These are phyloP conservation scores for Stenoptilia bipunctidactyla DNA, from an alignment of 2,888 invertebrate genomes.

Conservation along the genomic window DNA sequence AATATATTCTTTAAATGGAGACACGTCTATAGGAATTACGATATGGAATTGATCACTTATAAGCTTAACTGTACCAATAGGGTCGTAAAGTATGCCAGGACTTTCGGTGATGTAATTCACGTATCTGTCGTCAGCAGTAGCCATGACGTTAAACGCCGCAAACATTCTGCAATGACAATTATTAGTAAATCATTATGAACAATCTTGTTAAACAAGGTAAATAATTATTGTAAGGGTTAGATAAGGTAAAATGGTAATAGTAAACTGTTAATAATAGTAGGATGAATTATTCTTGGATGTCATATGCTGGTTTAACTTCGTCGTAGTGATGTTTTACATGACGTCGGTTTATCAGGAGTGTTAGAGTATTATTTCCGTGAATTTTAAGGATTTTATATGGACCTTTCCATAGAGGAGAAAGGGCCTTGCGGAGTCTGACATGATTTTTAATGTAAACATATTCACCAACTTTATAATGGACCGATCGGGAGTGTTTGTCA, in stretches of 20 bases:
- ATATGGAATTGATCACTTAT: conserved; percentile 10
- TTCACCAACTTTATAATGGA: conserved; percentile 14
- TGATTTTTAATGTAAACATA: conserved; percentile 17
- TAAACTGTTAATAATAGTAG: no score
- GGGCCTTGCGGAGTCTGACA: conserved; percentile 14
- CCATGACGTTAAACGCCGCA: background rate
- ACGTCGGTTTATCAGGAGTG: conserved; percentile 16
- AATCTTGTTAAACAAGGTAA: no score
- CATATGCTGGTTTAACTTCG: conserved; percentile 12
- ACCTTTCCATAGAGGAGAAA: conserved; percentile 21
- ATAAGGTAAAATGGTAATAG: no score
- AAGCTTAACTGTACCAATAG: conserved; percentile 14
- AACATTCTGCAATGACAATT: background rate
- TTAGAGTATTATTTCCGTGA: conserved; percentile 16
- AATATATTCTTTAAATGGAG: conserved; percentile 14
- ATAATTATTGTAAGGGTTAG: no score
- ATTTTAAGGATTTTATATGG: conserved; percentile 19
- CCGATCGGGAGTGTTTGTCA: conserved; percentile 9
- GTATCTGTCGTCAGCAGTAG: conserved; percentile 3
- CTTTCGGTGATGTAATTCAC: conserved; percentile 4
- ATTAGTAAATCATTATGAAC: no score
- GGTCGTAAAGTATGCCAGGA: conserved; percentile 17
- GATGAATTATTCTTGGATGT: background rate
- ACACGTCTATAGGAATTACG: conserved; percentile 15
- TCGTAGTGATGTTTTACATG: conserved; percentile 16